A percentile compares a stretch with the other conserved stretches of the same genome.
phyloP scores from a whole-genome alignment of 2,113 vertebrate species.

The Burhinus oedicnemus region DNA sequence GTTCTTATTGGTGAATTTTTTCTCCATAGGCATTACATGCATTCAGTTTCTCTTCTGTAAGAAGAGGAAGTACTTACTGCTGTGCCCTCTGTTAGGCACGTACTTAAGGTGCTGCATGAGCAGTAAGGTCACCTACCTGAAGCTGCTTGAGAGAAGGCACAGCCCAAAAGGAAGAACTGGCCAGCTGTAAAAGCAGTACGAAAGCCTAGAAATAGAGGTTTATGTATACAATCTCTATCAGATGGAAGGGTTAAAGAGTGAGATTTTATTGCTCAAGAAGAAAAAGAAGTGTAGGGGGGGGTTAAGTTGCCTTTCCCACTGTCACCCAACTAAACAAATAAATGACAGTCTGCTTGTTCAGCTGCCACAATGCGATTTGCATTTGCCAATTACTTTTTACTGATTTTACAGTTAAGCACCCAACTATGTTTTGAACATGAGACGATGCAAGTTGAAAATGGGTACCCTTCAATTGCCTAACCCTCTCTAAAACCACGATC shows the following conservation, averaged over 20 bases:
- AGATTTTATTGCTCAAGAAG: background rate
- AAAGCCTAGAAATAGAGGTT: background rate
- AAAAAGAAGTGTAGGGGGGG: rapidly evolving
- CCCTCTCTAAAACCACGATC: background rate
- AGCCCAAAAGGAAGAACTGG: background rate
- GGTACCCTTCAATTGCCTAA: background rate
- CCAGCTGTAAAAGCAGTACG: background rate
- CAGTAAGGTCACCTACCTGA: background rate
- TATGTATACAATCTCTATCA: background rate
- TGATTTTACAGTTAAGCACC: background rate
- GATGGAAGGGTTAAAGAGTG: background rate
- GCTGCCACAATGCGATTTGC: background rate
- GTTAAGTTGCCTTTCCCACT: background rate
- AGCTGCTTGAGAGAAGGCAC: background rate
- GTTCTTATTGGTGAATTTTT: background rate
- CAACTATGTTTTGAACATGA: background rate
- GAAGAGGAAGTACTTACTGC: background rate
- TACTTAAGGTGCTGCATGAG: background rate
- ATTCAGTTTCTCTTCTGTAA: background rate
- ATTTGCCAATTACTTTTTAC: background rate
- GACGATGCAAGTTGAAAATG: background rate
- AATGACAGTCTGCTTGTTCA: background rate
- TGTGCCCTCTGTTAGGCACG: background rate
- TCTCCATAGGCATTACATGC: background rate
- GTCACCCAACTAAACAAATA: background rate